These are phyloP conservation scores for Tetragonula clypearis DNA, from an alignment of 1,140 invertebrate genomes.

Conservation along the genomic window DNA sequence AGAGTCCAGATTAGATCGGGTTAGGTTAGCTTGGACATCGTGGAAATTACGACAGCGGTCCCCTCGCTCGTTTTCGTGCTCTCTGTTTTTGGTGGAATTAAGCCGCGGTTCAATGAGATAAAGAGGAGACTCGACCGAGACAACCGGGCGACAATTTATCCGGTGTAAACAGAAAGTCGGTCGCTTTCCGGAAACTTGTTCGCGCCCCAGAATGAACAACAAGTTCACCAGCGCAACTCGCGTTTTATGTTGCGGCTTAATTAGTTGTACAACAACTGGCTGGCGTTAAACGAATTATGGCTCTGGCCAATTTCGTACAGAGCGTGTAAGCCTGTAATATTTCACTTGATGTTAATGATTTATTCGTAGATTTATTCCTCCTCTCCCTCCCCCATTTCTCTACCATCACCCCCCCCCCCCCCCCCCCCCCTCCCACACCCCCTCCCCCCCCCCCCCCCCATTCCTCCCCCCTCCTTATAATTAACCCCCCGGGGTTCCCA, in stretches of 20 bases:
- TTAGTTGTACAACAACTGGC: not conserved
- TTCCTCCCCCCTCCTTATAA: too few species aligned
- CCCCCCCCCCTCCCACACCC: too few species aligned
- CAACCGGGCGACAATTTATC: conserved; percentile 4
- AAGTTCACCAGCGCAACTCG: conserved; percentile 1
- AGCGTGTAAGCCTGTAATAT: not conserved
- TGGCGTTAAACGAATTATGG: not conserved
- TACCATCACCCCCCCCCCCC: too few species aligned
- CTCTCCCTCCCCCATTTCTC: not conserved
- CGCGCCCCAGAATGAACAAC: not conserved
- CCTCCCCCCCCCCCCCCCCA: too few species aligned
- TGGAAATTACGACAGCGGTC: not conserved
- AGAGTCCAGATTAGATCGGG: not conserved
- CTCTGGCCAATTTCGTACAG: not conserved
- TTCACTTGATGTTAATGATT: not conserved
- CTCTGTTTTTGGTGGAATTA: conserved; percentile 11
- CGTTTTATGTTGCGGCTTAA: conserved; percentile 18
- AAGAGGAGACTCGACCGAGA: not conserved
- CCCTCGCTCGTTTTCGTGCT: not conserved
- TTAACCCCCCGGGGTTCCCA: too few species aligned
- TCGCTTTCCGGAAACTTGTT: conserved; percentile 8
- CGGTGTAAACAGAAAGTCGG: conserved; percentile 9
- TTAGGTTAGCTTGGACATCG: not conserved
- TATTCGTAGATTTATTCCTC: not conserved
- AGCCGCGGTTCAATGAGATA: conserved; percentile 20